A percentile compares a stretch with the other conserved stretches of the same genome.
phyloP scores from a whole-genome alignment of 2,888 invertebrate genomes.

The Drosophila pegasa region DNA sequence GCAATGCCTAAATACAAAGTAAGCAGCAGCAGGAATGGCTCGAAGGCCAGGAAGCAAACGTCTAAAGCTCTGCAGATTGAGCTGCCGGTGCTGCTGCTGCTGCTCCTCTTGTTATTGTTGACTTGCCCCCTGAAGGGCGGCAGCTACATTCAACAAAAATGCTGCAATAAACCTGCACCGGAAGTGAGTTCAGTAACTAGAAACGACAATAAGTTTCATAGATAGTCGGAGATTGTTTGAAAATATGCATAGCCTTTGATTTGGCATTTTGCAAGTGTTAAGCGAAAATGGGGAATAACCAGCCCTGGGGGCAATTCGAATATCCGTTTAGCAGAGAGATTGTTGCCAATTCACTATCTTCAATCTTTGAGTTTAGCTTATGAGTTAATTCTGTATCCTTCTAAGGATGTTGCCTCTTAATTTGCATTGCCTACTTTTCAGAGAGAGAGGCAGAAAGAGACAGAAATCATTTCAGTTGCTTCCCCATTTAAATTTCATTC shows the following conservation, averaged over 20 bases:
- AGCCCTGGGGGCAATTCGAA: not conserved
- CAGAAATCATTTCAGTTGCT: too few species aligned
- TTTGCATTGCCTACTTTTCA: not conserved
- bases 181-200: constrained; percentile 26
- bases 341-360: not conserved
- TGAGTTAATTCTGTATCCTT: not conserved
- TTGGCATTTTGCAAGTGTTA: constrained; percentile 16
- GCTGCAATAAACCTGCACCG: constrained; percentile 21
- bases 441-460: too few species aligned
- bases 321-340: not conserved
- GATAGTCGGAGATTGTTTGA: not conserved
- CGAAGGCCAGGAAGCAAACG: constrained; percentile 21
- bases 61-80: constrained; percentile 55
- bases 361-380: not conserved
- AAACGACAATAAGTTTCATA: constrained; percentile 20
- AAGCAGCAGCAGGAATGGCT: constrained; percentile 71
- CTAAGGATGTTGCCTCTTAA: not conserved
- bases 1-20: constrained; percentile 76
- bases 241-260: constrained; percentile 25
- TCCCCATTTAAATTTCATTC: too few species aligned
- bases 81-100: constrained; percentile 19
- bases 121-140: constrained; percentile 25
- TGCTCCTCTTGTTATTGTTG: not conserved
- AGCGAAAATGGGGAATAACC: not conserved
- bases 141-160: constrained; percentile 17